A percentile compares a stretch with the other conserved stretches of the same genome.
phyloP scores from a whole-genome alignment of 1,140 invertebrate species.

The Drosophila kohkoa region DNA sequence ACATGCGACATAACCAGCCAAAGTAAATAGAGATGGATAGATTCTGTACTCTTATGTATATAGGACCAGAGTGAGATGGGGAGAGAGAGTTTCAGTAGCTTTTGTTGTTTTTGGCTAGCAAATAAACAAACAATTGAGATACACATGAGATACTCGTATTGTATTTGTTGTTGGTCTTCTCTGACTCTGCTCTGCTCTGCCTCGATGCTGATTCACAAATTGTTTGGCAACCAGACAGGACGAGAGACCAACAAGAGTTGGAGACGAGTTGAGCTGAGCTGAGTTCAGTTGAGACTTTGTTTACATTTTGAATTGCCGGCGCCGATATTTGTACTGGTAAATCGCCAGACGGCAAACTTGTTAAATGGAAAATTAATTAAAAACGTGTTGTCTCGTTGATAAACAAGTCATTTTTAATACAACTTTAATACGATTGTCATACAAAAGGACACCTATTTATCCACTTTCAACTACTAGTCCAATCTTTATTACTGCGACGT shows the following conservation, averaged over 20 bases:
- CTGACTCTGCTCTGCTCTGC: conserved; percentile 5
- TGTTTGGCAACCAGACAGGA: conserved; percentile 59
- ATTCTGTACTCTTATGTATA: not conserved
- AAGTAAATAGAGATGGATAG: conserved; percentile 40
- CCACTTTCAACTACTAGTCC: not conserved
- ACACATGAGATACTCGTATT: conserved; percentile 42
- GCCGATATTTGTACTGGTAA: conserved; percentile 54
- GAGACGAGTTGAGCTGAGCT: conserved; percentile 5
- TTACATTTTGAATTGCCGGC: conserved; percentile 77
- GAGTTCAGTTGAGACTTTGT: conserved; percentile 62
- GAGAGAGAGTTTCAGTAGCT: conserved; percentile 42
- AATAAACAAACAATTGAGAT: conserved; percentile 77
- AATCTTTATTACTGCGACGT: conserved; percentile 59
- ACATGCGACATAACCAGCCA: conserved; percentile 40
- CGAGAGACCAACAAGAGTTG: not conserved
- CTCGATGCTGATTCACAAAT: conserved; percentile 63
- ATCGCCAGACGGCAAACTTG: conserved; percentile 43
- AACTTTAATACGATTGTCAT: not conserved
- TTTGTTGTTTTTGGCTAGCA: conserved; percentile 76
- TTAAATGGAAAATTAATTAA: conserved; percentile 65
- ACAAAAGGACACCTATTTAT: too few species aligned
- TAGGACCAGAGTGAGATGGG: not conserved
- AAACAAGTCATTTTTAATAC: conserved; percentile 10
- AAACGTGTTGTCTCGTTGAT: conserved; percentile 49
- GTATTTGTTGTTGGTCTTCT: conserved; percentile 56